Evolutionary conservation across 1,140 invertebrate species (phyloP).

Genomic region (Euura saliciscinereae): DNA sequence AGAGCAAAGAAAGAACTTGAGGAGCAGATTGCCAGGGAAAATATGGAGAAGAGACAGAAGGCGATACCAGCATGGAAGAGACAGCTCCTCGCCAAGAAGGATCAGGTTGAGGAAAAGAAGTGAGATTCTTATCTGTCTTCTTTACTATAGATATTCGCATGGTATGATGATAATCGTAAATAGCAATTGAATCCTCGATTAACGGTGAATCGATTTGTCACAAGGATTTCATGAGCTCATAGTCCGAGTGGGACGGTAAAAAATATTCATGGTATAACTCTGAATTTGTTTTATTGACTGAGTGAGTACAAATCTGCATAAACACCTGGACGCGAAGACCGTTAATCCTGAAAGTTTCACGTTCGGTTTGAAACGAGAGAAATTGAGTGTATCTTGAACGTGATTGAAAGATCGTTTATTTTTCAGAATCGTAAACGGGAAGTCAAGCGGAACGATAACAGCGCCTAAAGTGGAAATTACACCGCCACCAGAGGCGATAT

Average conservation of each 20-base stretch:
- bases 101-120: slow-evolving; percentile 77
- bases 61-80: slow-evolving; percentile 93
- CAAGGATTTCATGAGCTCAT: background rate
- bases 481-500: slow-evolving; percentile 26
- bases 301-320: too few relatives aligned
- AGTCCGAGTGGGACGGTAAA: background rate
- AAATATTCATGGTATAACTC: too few relatives aligned
- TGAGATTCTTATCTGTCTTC: slow-evolving; percentile 43
- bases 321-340: too few relatives aligned
- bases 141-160: background rate
- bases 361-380: too few relatives aligned
- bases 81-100: slow-evolving; percentile 82
- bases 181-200: background rate
- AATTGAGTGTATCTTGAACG: too few relatives aligned
- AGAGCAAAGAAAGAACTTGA: slow-evolving; percentile 88
- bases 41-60: slow-evolving; percentile 83
- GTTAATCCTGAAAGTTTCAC: too few relatives aligned
- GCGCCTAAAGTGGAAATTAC: slow-evolving; percentile 45
- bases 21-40: slow-evolving; percentile 80
- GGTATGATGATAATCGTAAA: background rate
- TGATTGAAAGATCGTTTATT: too few relatives aligned
- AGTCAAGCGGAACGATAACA: background rate
- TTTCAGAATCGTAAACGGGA: background rate
- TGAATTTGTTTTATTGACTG: too few relatives aligned
- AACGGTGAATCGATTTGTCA: background rate